phyloP scores from a whole-genome alignment of 2,113 vertebrate species.

The Psophia crepitans region DNA sequence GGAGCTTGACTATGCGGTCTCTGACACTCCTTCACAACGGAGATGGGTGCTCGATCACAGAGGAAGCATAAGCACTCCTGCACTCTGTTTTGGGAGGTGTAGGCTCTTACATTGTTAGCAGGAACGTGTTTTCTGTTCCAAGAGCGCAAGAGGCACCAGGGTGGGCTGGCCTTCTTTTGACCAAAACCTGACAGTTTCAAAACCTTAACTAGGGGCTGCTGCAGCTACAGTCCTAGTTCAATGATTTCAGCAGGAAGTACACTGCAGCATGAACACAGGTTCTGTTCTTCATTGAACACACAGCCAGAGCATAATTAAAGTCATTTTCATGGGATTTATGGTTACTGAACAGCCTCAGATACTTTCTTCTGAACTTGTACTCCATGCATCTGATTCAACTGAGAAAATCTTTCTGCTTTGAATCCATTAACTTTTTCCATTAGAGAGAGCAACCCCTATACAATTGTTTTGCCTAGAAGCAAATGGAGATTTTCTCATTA shows the following conservation, averaged over 20 bases:
- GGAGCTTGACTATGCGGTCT: fast-evolving
- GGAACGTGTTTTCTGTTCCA: background rate
- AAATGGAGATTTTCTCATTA: background rate
- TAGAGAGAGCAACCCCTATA: background rate
- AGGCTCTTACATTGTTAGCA: background rate
- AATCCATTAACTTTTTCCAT: background rate
- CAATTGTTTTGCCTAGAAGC: background rate
- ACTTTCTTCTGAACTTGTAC: background rate
- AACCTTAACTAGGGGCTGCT: background rate
- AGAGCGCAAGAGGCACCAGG: background rate
- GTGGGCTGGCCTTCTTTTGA: background rate
- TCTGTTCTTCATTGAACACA: background rate
- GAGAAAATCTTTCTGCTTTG: background rate
- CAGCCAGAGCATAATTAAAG: background rate
- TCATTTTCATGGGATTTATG: background rate
- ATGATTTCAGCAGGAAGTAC: background rate
- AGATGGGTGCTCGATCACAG: background rate
- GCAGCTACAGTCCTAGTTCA: background rate
- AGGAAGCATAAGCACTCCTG: background rate
- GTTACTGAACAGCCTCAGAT: background rate
- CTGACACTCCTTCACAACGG: background rate
- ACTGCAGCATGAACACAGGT: background rate
- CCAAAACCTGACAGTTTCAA: background rate
- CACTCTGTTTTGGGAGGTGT: background rate
- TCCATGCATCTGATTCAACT: background rate